These are phyloP conservation scores for Ictalurus punctatus DNA, from an alignment of 2,113 vertebrate species.

Conservation along the genomic window DNA sequence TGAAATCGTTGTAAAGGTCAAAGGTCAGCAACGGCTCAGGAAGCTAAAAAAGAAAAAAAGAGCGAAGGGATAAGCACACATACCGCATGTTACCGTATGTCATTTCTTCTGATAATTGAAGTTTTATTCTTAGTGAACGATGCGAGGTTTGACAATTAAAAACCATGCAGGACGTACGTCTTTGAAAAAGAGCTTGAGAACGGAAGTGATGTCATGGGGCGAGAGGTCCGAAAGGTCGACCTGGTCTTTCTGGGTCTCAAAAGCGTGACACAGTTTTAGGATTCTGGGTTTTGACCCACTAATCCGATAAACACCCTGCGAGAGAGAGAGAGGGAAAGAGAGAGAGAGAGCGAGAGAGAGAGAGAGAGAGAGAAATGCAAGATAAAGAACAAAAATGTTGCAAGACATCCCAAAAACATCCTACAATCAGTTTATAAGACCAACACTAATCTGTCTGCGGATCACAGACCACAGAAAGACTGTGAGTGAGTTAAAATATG, in stretches of 20 bases:
- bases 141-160: neutral
- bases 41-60: slow-evolving; percentile 71
- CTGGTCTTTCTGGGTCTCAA: slow-evolving; percentile 81
- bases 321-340: slow-evolving; percentile 30
- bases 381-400: neutral
- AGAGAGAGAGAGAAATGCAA: neutral
- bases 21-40: slow-evolving; percentile 83
- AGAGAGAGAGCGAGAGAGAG: neutral
- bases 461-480: too few relatives aligned
- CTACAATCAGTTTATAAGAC: neutral
- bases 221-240: slow-evolving; percentile 88
- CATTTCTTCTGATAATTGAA: neutral
- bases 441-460: too few relatives aligned
- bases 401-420: neutral
- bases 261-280: slow-evolving; percentile 86
- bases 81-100: too few relatives aligned
- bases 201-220: slow-evolving; percentile 85
- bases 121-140: neutral
- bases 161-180: slow-evolving; percentile 74
- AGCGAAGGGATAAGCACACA: neutral
- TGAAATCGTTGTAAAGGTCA: slow-evolving; percentile 81
- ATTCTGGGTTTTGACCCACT: slow-evolving; percentile 88
- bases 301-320: slow-evolving; percentile 87
- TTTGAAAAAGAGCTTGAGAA: slow-evolving; percentile 92
- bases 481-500: too few relatives aligned